Evolutionary conservation across 2,797 vertebrate species (phyloP), one percentile per base, ranked within the genome.

Genomic region (Pristis pectinata): DNA sequence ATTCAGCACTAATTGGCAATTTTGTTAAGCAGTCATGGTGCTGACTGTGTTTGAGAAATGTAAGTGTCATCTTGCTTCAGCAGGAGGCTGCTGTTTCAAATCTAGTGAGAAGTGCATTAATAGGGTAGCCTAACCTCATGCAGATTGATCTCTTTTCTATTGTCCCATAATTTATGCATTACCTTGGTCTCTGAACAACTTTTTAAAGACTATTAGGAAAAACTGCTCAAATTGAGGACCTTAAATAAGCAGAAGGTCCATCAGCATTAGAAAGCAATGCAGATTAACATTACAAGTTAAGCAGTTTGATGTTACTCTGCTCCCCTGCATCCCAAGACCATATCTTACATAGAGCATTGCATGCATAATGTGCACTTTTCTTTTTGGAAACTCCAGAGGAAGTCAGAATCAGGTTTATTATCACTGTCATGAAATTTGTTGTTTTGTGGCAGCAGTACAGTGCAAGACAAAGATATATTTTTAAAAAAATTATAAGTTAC

Each of bases 1-100:
- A 49, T 76, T 94, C 30, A 76, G 24, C 67, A 49, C 92, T 93
- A 93, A 93, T 74, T 93, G 92, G 44, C 67, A 74, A 22, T 74
- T 56, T 53, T 19, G 30, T 76, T 94, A 19, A 53, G 67, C 44
- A 53, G 70, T 44, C 27, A 9, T 30, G 19, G 15, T 53, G 34
- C 13, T 76, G 49, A 70, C 70, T 74, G n/a, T 67, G 61, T 74
- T 34, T 74, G 92, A 53, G 30, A 94, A 76, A 56, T 74, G 13
- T 24, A 76, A 94, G 44, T 87, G 49, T 74, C 41, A 15, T 56
- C 30, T 94, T 94, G 13, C 67, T 94, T 27, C 92, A 74, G 59
- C 61, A 64, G 27, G 34, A 72, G 91, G 67, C 56, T 93, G n/a
- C 91, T 53, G 13, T 19, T 94, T 94, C 41, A 74, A 53, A 19